These are phyloP conservation scores for Heliornis fulica DNA, from an alignment of 2,113 vertebrate species.

Conservation along the genomic window DNA sequence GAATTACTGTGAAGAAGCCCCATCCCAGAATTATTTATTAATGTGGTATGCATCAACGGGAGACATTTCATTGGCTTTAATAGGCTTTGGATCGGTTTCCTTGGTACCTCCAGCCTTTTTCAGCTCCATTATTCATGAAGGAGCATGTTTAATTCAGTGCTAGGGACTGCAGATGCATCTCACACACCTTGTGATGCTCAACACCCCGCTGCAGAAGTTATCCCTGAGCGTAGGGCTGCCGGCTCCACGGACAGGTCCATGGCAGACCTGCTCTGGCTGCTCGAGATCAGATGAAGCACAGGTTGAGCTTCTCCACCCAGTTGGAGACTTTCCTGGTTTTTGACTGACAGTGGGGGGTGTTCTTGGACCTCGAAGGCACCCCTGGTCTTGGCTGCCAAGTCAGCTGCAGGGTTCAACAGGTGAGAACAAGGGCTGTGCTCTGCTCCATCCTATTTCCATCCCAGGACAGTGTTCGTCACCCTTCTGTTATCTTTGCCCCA, in stretches of 20 bases:
- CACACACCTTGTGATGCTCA: background rate
- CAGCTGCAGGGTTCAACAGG: background rate
- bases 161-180: background rate
- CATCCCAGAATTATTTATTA: slow-evolving; percentile 27
- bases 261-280: background rate
- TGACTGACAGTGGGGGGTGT: rapidly evolving
- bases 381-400: background rate
- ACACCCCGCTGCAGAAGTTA: background rate
- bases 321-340: background rate
- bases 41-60: background rate
- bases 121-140: slow-evolving; percentile 33
- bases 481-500: slow-evolving; percentile 34
- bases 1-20: background rate
- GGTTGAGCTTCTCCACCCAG: background rate
- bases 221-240: background rate
- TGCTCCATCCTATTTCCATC: background rate
- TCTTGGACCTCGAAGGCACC: background rate
- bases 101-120: slow-evolving; percentile 12
- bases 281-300: background rate
- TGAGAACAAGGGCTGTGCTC: background rate
- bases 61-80: slow-evolving; percentile 28
- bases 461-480: background rate
- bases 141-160: slow-evolving; percentile 43
- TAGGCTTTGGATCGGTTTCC: slow-evolving; percentile 13
- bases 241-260: rapidly evolving